These are phyloP conservation scores for Chaetophractus vellerosus DNA, from an alignment of 2,797 vertebrate genomes.

Conservation along the genomic window DNA sequence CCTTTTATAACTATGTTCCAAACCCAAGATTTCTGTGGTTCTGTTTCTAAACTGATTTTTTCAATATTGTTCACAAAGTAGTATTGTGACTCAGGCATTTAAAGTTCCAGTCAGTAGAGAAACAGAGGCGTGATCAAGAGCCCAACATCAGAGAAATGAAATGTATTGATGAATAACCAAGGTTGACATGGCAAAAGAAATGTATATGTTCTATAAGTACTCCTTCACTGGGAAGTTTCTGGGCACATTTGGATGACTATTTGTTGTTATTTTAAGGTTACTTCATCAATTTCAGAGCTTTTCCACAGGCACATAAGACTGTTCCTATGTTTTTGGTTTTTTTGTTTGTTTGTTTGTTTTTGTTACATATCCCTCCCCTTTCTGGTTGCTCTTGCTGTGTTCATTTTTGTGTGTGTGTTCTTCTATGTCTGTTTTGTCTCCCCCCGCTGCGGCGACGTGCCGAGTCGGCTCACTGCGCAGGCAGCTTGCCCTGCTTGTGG, in stretches of 20 bases:
- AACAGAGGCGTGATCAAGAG: conserved; percentile 20
- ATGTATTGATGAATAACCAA: background rate
- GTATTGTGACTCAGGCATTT: background rate
- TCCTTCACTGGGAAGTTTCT: conserved; percentile 34
- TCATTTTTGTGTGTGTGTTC: too few relatives aligned
- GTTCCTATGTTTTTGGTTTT: conserved; percentile 50
- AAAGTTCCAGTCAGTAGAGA: background rate
- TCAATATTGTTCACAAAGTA: conserved; percentile 48
- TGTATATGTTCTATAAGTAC: background rate
- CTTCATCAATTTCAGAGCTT: conserved; percentile 27
- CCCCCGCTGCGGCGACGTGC: too few relatives aligned
- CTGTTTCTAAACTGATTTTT: conserved; percentile 60
- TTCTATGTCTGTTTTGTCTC: too few relatives aligned
- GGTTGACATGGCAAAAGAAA: background rate
- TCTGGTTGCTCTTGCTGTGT: too few relatives aligned
- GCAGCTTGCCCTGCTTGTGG: too few relatives aligned
- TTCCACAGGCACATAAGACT: background rate
- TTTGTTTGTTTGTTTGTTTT: too few relatives aligned
- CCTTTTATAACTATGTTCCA: conserved; percentile 18
- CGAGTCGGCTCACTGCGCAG: too few relatives aligned
- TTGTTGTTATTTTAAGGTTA: conserved; percentile 56
- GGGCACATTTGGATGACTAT: conserved; percentile 44
- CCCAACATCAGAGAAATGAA: conserved; percentile 33
- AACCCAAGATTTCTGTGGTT: conserved; percentile 50
- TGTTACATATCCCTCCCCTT: too few relatives aligned